A percentile compares a stretch with the other conserved stretches of the same genome.
Evolutionary conservation across 1,140 invertebrate species (phyloP).

Genomic region (Thalassaphorura encarpata): DNA sequence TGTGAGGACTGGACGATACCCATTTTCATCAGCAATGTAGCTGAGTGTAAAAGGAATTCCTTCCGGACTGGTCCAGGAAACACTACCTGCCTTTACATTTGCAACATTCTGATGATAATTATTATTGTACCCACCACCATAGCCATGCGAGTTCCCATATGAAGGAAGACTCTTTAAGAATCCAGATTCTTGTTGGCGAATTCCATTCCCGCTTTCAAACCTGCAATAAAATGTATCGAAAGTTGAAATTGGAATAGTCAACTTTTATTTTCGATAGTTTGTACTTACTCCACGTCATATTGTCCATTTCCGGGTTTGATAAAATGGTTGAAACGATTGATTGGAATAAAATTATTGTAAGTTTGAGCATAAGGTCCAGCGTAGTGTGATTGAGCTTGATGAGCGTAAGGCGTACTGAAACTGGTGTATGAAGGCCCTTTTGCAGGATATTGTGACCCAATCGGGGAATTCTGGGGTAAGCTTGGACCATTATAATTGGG

Average conservation of each 20-base stretch:
- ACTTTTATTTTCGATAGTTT: background rate
- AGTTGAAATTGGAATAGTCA: background rate
- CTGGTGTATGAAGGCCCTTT: too few relatives aligned
- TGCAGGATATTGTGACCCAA: too few relatives aligned
- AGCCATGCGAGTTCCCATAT: background rate
- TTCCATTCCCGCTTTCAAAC: background rate
- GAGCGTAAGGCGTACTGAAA: background rate
- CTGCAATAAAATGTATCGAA: background rate
- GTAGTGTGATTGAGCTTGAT: background rate
- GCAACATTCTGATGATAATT: background rate
- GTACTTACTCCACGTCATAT: background rate
- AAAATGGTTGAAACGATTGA: background rate
- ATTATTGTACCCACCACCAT: background rate
- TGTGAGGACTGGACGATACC: too few relatives aligned
- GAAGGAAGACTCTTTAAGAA: background rate
- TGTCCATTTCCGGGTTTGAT: background rate
- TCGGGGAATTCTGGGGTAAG: background rate
- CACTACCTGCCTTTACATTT: background rate
- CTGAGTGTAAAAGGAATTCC: background rate
- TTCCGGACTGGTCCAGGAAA: background rate
- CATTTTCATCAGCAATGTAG: slow-evolving; percentile 1
- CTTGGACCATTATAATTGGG: background rate
- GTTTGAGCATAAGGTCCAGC: background rate
- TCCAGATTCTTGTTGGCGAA: background rate
- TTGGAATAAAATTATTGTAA: background rate